These are phyloP conservation scores for Girardia tigrina DNA, from an alignment of 2,888 invertebrate genomes.

Conservation along the genomic window DNA sequence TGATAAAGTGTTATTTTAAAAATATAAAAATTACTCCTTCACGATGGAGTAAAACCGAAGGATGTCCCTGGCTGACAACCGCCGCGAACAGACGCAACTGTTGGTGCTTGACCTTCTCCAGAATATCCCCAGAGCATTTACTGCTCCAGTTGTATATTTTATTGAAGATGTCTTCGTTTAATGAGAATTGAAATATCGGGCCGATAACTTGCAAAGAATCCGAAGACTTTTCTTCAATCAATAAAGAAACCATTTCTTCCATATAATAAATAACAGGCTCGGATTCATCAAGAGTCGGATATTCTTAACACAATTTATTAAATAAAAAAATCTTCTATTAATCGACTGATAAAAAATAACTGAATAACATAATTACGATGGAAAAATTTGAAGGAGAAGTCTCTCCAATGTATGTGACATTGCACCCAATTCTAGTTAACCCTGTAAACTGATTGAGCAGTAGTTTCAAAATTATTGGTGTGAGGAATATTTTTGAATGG, in stretches of 20 bases:
- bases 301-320: neutral
- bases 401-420: too few species aligned
- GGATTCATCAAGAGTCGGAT: constrained; percentile 60
- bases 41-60: neutral
- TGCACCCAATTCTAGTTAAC: too few species aligned
- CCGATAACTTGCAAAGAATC: constrained; percentile 42
- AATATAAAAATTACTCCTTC: neutral
- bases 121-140: constrained; percentile 52
- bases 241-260: constrained; percentile 72
- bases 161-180: constrained; percentile 71
- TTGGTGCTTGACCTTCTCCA: constrained; percentile 18
- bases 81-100: neutral
- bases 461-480: too few species aligned
- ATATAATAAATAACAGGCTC: constrained; percentile 76
- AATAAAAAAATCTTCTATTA: too few species aligned
- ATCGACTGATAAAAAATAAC: too few species aligned
- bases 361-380: too few species aligned
- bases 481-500: too few species aligned
- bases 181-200: constrained; percentile 64
- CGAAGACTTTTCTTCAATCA: constrained; percentile 59
- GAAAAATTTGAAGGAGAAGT: too few species aligned
- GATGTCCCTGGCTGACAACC: neutral
- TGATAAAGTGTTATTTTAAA: too few species aligned
- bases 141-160: constrained; percentile 73
- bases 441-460: too few species aligned